phyloP scores from a whole-genome alignment of 2,113 vertebrate species.

The Rhineura floridana region DNA sequence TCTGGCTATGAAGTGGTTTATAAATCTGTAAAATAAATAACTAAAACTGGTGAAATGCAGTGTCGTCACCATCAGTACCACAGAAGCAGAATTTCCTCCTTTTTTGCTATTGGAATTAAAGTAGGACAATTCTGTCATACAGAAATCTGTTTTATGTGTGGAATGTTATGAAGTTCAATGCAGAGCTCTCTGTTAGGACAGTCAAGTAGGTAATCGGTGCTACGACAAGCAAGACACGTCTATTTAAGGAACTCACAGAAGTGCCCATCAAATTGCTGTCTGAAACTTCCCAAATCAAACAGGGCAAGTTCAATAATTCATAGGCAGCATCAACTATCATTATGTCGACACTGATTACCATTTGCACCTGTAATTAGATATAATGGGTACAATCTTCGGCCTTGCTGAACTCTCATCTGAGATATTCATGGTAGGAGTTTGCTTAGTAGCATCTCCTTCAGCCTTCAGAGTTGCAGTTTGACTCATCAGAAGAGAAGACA shows the following conservation, averaged over 20 bases:
- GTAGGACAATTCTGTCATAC: background rate
- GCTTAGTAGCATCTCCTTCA: constrained; percentile 33
- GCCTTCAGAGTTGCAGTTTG: constrained; percentile 49
- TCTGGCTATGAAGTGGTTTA: too few relatives aligned
- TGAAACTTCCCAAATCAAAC: constrained; percentile 21
- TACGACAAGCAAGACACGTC: fast-evolving
- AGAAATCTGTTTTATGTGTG: background rate
- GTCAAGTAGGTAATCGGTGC: background rate
- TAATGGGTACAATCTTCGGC: constrained; percentile 57
- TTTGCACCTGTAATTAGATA: constrained; percentile 59
- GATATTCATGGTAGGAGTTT: constrained; percentile 48
- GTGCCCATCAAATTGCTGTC: constrained; percentile 11
- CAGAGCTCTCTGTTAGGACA: background rate
- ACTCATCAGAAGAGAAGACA: constrained; percentile 32
- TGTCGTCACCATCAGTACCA: background rate
- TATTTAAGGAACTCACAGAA: constrained; percentile 23
- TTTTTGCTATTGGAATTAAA: constrained; percentile 10
- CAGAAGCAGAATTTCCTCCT: background rate
- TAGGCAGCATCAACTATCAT: constrained; percentile 35
- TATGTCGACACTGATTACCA: constrained; percentile 33
- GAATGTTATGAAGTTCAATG: background rate
- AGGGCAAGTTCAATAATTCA: background rate
- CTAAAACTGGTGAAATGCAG: background rate
- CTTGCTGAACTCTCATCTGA: constrained; percentile 50
- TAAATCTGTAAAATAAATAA: too few relatives aligned